Conservation (phyloP, 2,797 vertebrate species). For the Pygocentrus nattereri region DNA sequence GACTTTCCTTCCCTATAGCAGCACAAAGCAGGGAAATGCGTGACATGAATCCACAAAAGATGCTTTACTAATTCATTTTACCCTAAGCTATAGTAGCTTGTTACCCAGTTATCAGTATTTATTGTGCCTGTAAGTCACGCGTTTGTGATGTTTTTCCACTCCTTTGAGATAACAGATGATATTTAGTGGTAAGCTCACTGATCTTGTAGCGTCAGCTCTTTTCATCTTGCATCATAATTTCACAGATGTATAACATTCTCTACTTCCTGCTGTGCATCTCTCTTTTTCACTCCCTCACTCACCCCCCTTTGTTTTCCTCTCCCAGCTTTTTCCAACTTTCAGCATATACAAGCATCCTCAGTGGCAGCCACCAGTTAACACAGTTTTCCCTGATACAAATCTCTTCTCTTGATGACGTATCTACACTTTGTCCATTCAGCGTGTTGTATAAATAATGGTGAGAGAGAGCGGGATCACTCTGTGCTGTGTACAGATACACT, state of each 20-base stretch:
- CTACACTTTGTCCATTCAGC: not conserved
- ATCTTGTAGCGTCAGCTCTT: constrained; percentile 20
- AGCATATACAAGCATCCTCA: not conserved
- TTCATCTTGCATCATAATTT: constrained; percentile 20
- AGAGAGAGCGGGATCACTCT: not conserved
- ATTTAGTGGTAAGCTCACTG: constrained; percentile 7
- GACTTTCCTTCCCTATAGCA: not conserved
- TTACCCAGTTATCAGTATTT: constrained; percentile 14
- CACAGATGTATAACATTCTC: not conserved
- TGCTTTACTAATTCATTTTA: constrained; percentile 12
- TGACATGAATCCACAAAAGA: not conserved
- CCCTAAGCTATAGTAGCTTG: constrained; percentile 13
- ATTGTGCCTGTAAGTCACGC: not conserved
- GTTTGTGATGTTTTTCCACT: constrained; percentile 3
- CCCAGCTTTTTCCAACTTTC: not conserved
- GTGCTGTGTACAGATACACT: not conserved
- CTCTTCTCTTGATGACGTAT: not conserved
- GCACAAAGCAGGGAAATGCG: not conserved
- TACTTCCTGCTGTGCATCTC: not conserved
- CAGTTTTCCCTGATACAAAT: not conserved
- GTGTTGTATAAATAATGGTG: not conserved
- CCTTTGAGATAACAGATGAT: not conserved
- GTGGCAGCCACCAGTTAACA: not conserved
- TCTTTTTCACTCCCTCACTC: not conserved
- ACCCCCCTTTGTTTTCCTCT: too few species aligned